Evolutionary conservation across 2,888 invertebrate species (phyloP), one percentile per base, ranked within the genome.

Genomic region (Dorcus hopei): DNA sequence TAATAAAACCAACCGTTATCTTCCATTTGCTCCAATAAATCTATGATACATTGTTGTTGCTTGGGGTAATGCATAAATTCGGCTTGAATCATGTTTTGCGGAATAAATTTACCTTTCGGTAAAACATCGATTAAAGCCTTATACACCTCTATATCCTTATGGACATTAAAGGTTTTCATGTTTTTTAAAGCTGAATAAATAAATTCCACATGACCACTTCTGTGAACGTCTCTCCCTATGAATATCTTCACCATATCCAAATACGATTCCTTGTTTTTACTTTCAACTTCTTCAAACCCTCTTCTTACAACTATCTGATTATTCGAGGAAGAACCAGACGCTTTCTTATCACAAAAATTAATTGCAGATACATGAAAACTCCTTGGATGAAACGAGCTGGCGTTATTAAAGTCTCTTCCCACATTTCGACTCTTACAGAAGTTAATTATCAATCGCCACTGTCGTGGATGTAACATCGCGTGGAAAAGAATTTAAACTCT

Each of bases 11-110:
- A 49, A 55, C 52, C 90, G 77, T 93, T 88, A 66, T 90, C 85
- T 82, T 98, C 97, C 98, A 99, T 99, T 81, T 95, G 90, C 69
- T 93, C 90, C 26, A 97, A 79, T 52, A 99, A 74, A 74, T 92
- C 91, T n/a, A 96, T 86, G 41, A 90, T 90, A 78, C 95, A 94
- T 63, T 95, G 90, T 72, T 99, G 98, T 72, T 99, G 98, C 74
- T 93, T 93, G 0, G 97, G 96, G 80, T 91, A 97, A 76, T 97
- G 95, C 86, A 90, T 86, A 70, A 96, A 92, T 77, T 95, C 94
- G 0, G 89, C 86, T 82, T 97, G 93, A 77, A 93, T 87, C 45
- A 88, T 79, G 75, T 91, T 95, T 39, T 79, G 80, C 0, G 98
- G 88, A 63, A 97, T 86, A 79, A 95, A 90, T 76, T 86, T 90